Conservation (phyloP, 2,888 invertebrate genomes). For the Mythimna pallens region DNA sequence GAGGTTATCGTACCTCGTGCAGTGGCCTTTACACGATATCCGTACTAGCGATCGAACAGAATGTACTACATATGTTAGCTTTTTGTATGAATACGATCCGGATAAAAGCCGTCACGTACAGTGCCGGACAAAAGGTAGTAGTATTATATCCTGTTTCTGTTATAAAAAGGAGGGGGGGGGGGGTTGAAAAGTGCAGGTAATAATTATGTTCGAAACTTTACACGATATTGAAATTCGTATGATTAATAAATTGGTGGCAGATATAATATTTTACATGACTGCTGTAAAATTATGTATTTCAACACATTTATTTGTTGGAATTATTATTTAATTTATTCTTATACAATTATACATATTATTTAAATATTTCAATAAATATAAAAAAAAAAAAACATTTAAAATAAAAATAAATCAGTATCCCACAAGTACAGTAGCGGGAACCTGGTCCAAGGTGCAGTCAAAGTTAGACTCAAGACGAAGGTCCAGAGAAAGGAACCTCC, state of each 20-base stretch:
- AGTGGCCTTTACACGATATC: slow-evolving; percentile 40
- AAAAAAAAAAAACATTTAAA: no score
- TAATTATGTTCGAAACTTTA: slow-evolving; percentile 1
- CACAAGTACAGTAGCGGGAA: no score
- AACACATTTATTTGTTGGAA: background rate
- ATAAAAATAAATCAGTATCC: no score
- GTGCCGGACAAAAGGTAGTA: slow-evolving; percentile 36
- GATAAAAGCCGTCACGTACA: slow-evolving; percentile 43
- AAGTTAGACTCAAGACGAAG: no score
- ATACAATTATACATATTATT: no score
- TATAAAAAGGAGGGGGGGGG: slow-evolving; percentile 11
- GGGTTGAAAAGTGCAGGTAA: background rate
- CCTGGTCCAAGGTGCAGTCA: no score
- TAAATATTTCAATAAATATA: no score
- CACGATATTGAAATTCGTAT: background rate
- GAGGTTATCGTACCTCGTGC: slow-evolving; percentile 28
- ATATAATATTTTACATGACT: background rate
- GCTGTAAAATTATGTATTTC: background rate
- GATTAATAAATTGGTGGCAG: background rate
- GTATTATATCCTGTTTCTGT: slow-evolving; percentile 29
- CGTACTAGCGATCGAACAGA: slow-evolving; percentile 32
- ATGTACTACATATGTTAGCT: slow-evolving; percentile 43
- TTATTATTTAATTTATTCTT: no score
- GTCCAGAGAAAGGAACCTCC: no score
- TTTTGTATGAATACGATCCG: slow-evolving; percentile 40